Base-by-base conservation (phyloP, 2,113 vertebrate genomes). In the Paedocypris sp. region DNA sequence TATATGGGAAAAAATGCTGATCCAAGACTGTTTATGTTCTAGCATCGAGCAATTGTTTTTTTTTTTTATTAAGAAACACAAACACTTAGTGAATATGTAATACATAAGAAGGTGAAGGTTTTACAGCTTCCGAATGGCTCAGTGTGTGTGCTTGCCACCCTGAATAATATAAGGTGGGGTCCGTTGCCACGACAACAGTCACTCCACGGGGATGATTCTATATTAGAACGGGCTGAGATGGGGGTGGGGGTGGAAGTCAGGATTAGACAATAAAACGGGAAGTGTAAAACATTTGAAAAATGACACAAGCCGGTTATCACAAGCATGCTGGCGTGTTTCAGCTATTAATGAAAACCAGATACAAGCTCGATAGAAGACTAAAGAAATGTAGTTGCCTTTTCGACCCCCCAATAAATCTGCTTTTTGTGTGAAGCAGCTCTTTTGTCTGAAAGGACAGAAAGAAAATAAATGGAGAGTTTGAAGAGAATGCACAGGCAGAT, bases 131-230 rank as follows among this genome's bases (percentile, higher is more conserved):
- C 22, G 7, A 15, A 13, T n/a, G 23, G 5, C 18, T 47, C 29
- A 29, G 5, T 31, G 32, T 18, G 46, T 20, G 31, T 43, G 43
- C 28, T 33, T n/a, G 13, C 10, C 33, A 9, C n/a, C 16, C 25
- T 29, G 6, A 29, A 45, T 66, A 43, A 56, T 49, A 61, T 36
- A 62, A 58, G 68, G 68, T 61, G 68, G 62, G 50, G 67, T 22
- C 38, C 28, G 56, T 67, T 47, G 61, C 65, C 60, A 54, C 43
- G 64, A 61, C 64, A 56, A 69, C 70, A 53, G 46, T 59, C 67
- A 45, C 45, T 58, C 50, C 18, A 7, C 51, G 35, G 48, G 36
- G 43, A 61, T 48, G 19, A 43, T 31, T 41, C 43, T 22, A 18
- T 65, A 69, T 43, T 60, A 31, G n/a, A 39, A 50, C 26, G 22